These are phyloP conservation scores for Drosophila pegasa DNA, from an alignment of 2,888 invertebrate species.

Conservation along the genomic window DNA sequence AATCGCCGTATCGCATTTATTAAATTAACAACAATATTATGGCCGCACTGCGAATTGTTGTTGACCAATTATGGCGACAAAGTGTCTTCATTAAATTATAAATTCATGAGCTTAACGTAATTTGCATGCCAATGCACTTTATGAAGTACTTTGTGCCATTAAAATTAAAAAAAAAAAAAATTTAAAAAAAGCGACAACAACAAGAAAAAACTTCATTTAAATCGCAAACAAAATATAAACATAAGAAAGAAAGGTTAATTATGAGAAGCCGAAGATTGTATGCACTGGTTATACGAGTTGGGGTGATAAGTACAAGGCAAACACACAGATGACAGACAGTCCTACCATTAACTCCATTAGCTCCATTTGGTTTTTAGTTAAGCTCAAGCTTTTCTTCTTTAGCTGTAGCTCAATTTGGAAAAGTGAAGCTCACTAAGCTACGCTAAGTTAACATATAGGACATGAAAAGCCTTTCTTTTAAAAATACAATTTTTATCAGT, in stretches of 20 bases:
- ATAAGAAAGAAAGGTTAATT: constrained; percentile 1
- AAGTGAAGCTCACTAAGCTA: too few species aligned
- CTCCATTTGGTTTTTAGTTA: too few species aligned
- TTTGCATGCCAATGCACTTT: constrained; percentile 78
- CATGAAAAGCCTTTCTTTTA: too few species aligned
- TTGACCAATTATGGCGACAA: constrained; percentile 76
- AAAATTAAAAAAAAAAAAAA: constrained; percentile 39
- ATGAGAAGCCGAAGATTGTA: not conserved
- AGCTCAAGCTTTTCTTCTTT: too few species aligned
- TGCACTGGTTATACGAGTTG: too few species aligned
- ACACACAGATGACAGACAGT: too few species aligned
- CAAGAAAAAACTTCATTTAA: constrained; percentile 15
- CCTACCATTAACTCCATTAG: too few species aligned
- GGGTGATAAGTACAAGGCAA: too few species aligned
- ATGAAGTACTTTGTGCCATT: constrained; percentile 73
- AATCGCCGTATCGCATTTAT: constrained; percentile 74
- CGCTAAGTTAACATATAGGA: too few species aligned
- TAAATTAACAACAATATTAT: constrained; percentile 79
- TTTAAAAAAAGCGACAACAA: too few species aligned
- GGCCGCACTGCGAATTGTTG: constrained; percentile 46
- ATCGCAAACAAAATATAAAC: constrained; percentile 15
- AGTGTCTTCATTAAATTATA: constrained; percentile 80
- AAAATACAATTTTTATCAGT: too few species aligned
- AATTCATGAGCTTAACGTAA: constrained; percentile 77
- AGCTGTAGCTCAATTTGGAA: not conserved